A percentile compares a stretch with the other conserved stretches of the same genome.
phyloP scores from a whole-genome alignment of 2,113 vertebrate genomes.

The Perca fluviatilis region DNA sequence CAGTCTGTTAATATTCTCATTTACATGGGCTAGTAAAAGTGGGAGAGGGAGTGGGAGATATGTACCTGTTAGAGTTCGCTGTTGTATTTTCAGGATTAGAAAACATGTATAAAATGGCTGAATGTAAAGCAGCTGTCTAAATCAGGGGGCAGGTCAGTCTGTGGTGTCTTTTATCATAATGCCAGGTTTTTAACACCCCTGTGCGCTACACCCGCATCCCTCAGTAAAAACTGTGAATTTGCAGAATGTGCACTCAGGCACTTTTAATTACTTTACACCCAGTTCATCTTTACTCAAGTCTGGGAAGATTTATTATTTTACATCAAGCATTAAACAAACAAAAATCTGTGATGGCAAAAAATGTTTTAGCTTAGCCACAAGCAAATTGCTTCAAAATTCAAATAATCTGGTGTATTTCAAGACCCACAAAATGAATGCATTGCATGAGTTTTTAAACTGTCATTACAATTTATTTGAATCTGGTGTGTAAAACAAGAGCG shows the following conservation, averaged over 20 bases:
- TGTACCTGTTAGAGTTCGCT: background rate
- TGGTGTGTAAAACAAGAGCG: background rate
- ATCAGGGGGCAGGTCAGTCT: background rate
- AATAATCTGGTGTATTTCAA: background rate
- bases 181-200: background rate
- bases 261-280: background rate
- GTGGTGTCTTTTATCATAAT: background rate
- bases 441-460: background rate
- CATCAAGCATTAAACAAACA: background rate
- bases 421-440: background rate
- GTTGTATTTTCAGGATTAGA: background rate
- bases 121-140: background rate
- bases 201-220: background rate
- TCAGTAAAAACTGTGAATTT: background rate
- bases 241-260: background rate
- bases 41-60: background rate
- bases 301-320: background rate
- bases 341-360: background rate
- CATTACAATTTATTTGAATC: background rate
- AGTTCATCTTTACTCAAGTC: background rate
- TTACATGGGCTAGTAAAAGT: background rate
- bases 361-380: background rate
- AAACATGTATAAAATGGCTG: background rate
- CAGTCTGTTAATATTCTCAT: constrained; percentile 15
- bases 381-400: too few species aligned